phyloP scores from a whole-genome alignment of 1,140 invertebrate genomes.

The Drosophila serrata region DNA sequence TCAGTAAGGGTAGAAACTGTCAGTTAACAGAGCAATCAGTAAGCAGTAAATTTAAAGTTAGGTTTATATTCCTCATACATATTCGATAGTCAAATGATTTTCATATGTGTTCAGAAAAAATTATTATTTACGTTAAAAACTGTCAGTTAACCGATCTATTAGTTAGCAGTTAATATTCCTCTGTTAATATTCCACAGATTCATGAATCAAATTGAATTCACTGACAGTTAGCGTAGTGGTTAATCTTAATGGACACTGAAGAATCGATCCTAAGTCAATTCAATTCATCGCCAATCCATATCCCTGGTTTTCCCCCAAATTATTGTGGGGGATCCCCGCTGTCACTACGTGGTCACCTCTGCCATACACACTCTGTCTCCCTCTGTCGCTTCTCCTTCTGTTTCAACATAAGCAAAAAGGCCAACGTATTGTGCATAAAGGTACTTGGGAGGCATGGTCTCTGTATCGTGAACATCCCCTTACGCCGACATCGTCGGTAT shows the following conservation, averaged over 20 bases:
- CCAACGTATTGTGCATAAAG: slow-evolving; percentile 73
- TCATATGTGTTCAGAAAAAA: background rate
- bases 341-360: background rate
- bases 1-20: too few species aligned
- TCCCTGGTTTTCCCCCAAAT: background rate
- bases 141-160: background rate
- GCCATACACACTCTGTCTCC: slow-evolving; percentile 12
- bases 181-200: background rate
- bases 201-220: background rate
- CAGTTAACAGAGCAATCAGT: too few species aligned
- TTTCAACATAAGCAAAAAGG: slow-evolving; percentile 54
- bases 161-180: background rate
- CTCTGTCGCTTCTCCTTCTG: background rate
- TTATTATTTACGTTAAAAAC: background rate
- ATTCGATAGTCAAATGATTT: too few species aligned
- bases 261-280: background rate
- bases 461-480: slow-evolving; percentile 16
- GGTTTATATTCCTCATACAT: too few species aligned
- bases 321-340: too few species aligned
- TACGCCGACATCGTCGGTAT: slow-evolving; percentile 58
- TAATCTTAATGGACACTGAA: background rate
- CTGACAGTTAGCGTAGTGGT: background rate
- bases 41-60: too few species aligned
- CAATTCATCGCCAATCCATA: background rate
- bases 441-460: slow-evolving; percentile 67